Evolutionary conservation across 2,113 vertebrate genomes (phyloP).

Genomic region (Butorides virescens): DNA sequence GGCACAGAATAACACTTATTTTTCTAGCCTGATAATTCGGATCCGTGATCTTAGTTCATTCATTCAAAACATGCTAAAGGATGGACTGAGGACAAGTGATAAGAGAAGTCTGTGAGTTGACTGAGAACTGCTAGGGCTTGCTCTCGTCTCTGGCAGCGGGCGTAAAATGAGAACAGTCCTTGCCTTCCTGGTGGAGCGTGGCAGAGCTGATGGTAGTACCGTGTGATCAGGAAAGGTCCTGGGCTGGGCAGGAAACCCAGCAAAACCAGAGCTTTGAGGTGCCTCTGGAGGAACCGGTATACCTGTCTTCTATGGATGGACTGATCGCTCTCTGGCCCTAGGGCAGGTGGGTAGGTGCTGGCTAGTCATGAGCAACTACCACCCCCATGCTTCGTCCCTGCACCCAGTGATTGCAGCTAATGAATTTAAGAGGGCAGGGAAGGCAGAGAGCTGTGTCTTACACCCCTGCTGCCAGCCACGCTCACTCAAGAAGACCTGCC

Average conservation of each 20-base stretch:
- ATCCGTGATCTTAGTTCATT: not conserved
- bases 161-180: not conserved
- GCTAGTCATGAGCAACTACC: not conserved
- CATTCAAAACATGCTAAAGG: conserved; percentile 8
- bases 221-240: not conserved
- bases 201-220: not conserved
- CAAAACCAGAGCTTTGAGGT: not conserved
- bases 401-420: not conserved
- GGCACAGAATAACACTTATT: not conserved
- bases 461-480: not conserved
- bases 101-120: not conserved
- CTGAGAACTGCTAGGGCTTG: not conserved
- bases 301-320: not conserved
- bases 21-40: not conserved
- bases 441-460: not conserved
- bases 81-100: not conserved
- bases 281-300: not conserved
- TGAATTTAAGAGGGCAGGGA: not conserved
- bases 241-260: not conserved
- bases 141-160: not conserved
- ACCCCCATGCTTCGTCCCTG: not conserved
- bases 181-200: not conserved
- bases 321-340: not conserved
- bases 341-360: not conserved
- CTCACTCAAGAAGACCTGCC: not conserved